Evolutionary conservation across 2,797 vertebrate species (phyloP).

Genomic region (Spondyliosoma cantharus): DNA sequence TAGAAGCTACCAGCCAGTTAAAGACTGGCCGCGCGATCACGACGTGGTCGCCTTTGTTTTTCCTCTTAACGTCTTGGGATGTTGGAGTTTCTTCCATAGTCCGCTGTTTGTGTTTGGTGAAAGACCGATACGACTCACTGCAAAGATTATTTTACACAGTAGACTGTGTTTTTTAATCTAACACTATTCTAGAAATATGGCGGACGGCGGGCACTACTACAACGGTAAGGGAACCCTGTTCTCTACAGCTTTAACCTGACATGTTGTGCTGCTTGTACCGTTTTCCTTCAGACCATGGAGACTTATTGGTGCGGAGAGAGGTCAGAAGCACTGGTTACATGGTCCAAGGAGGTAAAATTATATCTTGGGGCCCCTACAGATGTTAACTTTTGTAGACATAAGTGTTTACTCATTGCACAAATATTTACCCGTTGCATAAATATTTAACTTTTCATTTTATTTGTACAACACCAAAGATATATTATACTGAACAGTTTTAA

Average conservation of each 20-base stretch:
- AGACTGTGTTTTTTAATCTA: constrained; percentile 12
- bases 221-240: constrained; percentile 74
- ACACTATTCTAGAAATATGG: constrained; percentile 74
- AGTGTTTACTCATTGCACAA: neutral
- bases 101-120: neutral
- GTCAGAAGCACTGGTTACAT: constrained; percentile 66
- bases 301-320: constrained; percentile 72
- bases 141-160: neutral
- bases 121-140: neutral
- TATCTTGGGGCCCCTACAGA: neutral
- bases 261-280: constrained; percentile 29
- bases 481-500: neutral
- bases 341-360: constrained; percentile 63
- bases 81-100: neutral
- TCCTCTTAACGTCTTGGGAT: neutral
- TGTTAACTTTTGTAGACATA: neutral
- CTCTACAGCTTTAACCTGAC: neutral
- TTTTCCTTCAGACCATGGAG: constrained; percentile 60
- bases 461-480: too few relatives aligned
- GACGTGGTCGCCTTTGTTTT: constrained; percentile 10
- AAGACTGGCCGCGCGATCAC: neutral
- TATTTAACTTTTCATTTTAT: neutral
- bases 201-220: constrained; percentile 83
- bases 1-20: constrained; percentile 13
- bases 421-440: neutral